Evolutionary conservation across 2,888 invertebrate species (phyloP).

Genomic region (Coenonympha glycerion): DNA sequence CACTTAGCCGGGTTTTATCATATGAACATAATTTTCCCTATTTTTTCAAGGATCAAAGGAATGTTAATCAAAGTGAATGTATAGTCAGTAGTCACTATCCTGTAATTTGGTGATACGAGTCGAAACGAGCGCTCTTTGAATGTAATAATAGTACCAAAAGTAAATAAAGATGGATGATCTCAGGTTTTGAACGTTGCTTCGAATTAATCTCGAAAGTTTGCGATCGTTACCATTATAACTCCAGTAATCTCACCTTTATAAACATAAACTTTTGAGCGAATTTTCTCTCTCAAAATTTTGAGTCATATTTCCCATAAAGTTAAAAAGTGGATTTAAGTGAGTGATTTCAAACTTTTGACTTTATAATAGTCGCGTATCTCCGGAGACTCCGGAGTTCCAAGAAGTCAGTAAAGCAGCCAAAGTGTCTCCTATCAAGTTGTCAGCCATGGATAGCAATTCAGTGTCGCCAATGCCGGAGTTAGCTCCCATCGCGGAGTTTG

Average conservation of each 20-base stretch:
- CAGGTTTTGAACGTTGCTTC: slow-evolving; percentile 42
- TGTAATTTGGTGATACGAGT: slow-evolving; percentile 14
- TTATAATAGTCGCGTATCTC: slow-evolving; percentile 26
- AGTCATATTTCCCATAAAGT: not conserved
- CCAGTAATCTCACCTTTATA: not conserved
- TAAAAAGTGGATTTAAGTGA: slow-evolving; percentile 3
- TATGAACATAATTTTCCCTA: not conserved
- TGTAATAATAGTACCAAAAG: too few relatives aligned
- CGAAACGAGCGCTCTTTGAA: slow-evolving; percentile 34
- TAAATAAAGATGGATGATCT: slow-evolving; percentile 48
- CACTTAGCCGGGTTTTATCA: not conserved
- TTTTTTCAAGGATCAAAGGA: slow-evolving; percentile 17
- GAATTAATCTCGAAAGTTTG: slow-evolving; percentile 41
- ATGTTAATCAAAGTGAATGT: slow-evolving; percentile 11
- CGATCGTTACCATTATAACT: slow-evolving; percentile 29
- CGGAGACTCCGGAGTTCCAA: slow-evolving; percentile 48
- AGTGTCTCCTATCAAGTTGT: slow-evolving; percentile 76
- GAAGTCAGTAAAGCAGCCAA: slow-evolving; percentile 55
- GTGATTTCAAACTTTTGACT: slow-evolving; percentile 14
- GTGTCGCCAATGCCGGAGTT: slow-evolving; percentile 81
- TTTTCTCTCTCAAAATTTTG: not conserved
- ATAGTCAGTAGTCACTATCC: not conserved
- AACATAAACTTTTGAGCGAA: not conserved
- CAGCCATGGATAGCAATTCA: slow-evolving; percentile 81
- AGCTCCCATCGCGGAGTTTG: slow-evolving; percentile 82